phyloP scores from a whole-genome alignment of 2,797 vertebrate species.

The Megalops cyprinoides region DNA sequence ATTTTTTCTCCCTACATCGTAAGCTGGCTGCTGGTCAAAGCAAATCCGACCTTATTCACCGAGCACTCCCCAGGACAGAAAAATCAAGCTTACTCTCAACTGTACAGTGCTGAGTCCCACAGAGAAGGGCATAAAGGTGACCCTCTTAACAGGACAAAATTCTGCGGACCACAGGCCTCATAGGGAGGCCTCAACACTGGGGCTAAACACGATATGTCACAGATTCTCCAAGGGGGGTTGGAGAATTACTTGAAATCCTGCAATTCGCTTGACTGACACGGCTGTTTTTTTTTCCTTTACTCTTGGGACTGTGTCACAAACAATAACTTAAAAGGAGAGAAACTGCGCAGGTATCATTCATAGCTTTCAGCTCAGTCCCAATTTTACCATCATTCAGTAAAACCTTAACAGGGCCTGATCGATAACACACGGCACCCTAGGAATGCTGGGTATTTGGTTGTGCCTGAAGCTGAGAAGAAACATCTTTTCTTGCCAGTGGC shows the following conservation, averaged over 20 bases:
- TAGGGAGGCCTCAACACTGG: not conserved
- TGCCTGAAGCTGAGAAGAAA: slow-evolving; percentile 32
- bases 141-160: not conserved
- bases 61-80: not conserved
- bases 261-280: not conserved
- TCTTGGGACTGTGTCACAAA: not conserved
- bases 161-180: not conserved
- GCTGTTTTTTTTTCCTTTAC: slow-evolving; percentile 1
- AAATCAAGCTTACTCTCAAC: not conserved
- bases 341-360: not conserved
- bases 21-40: not conserved
- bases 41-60: not conserved
- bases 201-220: slow-evolving; percentile 17
- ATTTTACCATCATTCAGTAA: not conserved
- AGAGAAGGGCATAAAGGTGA: not conserved
- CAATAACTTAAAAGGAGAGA: not conserved
- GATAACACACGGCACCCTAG: slow-evolving; percentile 3
- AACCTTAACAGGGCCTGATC: not conserved
- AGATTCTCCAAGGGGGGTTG: not conserved
- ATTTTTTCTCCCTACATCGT: not conserved
- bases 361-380: too few relatives aligned
- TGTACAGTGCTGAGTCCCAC: not conserved
- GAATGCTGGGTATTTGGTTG: slow-evolving; percentile 46
- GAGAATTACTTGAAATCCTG: slow-evolving; percentile 1
- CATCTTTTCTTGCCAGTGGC: slow-evolving; percentile 38